These are phyloP conservation scores for Therioaphis trifolii DNA, from an alignment of 2,888 invertebrate species.

Conservation along the genomic window DNA sequence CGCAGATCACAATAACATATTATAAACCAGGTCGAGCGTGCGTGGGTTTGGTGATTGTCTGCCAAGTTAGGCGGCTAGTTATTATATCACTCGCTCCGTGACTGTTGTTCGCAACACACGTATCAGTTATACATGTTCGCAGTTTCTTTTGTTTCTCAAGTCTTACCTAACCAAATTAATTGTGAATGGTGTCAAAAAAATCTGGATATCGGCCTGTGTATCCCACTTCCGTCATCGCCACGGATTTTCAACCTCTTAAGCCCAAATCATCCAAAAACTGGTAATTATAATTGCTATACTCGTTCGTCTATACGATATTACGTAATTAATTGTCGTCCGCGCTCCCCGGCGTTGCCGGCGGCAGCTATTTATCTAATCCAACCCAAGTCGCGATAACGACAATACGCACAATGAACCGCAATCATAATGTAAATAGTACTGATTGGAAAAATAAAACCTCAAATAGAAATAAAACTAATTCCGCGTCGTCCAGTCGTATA, in stretches of 20 bases:
- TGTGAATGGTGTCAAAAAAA: too few relatives aligned
- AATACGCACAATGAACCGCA: slow-evolving; percentile 24
- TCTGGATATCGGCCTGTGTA: not conserved
- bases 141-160: not conserved
- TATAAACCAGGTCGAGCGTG: too few relatives aligned
- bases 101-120: not conserved
- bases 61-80: too few relatives aligned
- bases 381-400: slow-evolving; percentile 21
- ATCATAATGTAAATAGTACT: not conserved
- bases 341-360: slow-evolving; percentile 29
- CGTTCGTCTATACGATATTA: not conserved
- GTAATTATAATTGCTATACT: slow-evolving; percentile 20
- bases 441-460: too few relatives aligned
- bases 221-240: not conserved
- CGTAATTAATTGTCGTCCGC: not conserved
- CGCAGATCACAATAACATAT: too few relatives aligned
- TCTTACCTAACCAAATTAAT: not conserved
- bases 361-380: not conserved
- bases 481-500: too few relatives aligned
- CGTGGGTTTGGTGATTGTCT: too few relatives aligned
- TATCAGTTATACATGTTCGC: not conserved
- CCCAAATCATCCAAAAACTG: slow-evolving; percentile 3
- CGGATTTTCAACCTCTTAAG: slow-evolving; percentile 15
- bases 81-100: not conserved
- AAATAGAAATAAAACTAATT: too few relatives aligned